A percentile compares a stretch with the other conserved stretches of the same genome.
phyloP scores from a whole-genome alignment of 2,888 invertebrate genomes.

The Drosophila aldrichi region DNA sequence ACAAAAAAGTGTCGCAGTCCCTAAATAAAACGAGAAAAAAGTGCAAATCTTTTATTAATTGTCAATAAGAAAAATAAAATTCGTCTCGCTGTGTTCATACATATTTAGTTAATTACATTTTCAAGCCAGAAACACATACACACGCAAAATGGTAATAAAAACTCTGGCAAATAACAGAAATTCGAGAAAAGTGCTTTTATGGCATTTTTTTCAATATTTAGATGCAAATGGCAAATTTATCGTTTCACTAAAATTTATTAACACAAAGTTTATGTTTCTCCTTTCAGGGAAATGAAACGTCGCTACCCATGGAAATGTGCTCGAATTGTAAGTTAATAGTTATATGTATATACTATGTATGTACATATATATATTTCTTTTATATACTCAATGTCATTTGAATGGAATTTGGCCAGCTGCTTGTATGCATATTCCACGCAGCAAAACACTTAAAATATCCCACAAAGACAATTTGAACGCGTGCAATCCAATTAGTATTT shows the following conservation, averaged over 20 bases:
- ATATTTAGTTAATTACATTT: slow-evolving; percentile 35
- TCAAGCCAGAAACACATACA: slow-evolving; percentile 27
- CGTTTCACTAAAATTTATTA: background rate
- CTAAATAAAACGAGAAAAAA: slow-evolving; percentile 28
- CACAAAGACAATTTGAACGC: background rate
- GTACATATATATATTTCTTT: background rate
- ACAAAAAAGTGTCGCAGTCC: slow-evolving; percentile 59
- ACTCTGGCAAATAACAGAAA: slow-evolving; percentile 1
- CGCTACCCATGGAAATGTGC: slow-evolving; percentile 73
- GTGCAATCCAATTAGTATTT: slow-evolving; percentile 4
- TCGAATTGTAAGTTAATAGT: slow-evolving; percentile 60
- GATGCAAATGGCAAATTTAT: background rate
- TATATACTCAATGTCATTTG: slow-evolving; percentile 48
- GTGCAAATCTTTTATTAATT: slow-evolving; percentile 46
- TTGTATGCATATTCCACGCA: slow-evolving; percentile 41
- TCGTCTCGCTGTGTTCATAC: slow-evolving; percentile 39
- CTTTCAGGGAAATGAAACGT: slow-evolving; percentile 68
- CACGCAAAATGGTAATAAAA: slow-evolving; percentile 59
- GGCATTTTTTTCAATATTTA: slow-evolving; percentile 11
- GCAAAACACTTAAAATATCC: background rate
- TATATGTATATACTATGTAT: background rate
- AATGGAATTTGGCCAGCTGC: slow-evolving; percentile 48
- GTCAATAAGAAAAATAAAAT: slow-evolving; percentile 42
- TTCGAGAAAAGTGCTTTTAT: slow-evolving; percentile 37
- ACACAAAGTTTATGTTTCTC: background rate